Base-by-base conservation (phyloP, 2,888 invertebrate species). In the Polydesmus complanatus region DNA sequence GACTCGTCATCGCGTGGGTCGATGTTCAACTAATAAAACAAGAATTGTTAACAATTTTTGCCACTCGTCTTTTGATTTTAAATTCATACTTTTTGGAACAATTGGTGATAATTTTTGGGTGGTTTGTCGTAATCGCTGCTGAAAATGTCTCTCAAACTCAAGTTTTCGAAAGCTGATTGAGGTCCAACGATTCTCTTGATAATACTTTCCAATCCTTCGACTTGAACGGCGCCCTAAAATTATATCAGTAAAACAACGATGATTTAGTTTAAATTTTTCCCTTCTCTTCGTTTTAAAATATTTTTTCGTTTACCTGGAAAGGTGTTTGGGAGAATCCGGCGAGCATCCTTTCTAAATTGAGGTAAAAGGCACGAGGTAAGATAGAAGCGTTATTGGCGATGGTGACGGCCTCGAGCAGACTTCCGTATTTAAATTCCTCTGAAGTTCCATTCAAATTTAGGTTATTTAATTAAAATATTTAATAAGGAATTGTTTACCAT, bases 151-250 rank as follows among this genome's bases (percentile, higher is more conserved):
- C 14, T 19, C 23, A 61, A 3, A 1, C 21, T 52, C 5, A 27
- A 22, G 19, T 57, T 21, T 19, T 18, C 25, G 18, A 61, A 61
- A 18, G 56, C 56, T 19, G 27, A 8, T 47, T 61, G 22, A 19
- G 57, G 56, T 37, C 61, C 61, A 1, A 61, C 23, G 5, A 57
- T 14, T 52, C 61, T 25, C 21, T 52, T n/a, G 8, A 61, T 3
- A 11, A 61, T 23, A 26, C 56, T 61, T 1, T 22, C 52, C 21
- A 50, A 19, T 27, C 61, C 61, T 51, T 56, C 8, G 5, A 14
- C 37, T 8, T 37, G 14, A 37, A 8, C 5, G 5, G 5, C 37
- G 5, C 5, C 5, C 37, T 37, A 37, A 37, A 37, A 37, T 8
- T 37, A 37, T 37, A 5, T 8, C 5, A 37, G 37, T 37, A 37